Evolutionary conservation across 2,113 vertebrate species (phyloP).

Genomic region (Cyphomyrus discorhynchus): DNA sequence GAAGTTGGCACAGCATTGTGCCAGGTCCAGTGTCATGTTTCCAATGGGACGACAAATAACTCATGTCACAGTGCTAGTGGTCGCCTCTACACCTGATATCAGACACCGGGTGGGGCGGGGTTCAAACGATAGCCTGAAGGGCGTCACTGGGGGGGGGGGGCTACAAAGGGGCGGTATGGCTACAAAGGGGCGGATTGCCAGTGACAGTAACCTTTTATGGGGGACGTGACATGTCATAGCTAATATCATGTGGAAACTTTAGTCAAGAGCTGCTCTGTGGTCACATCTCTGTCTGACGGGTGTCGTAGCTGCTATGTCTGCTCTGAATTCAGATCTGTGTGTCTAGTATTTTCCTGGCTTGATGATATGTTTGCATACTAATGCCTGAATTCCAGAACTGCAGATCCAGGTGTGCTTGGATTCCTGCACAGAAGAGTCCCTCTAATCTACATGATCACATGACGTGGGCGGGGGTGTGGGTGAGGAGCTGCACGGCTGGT

Average conservation of each 20-base stretch:
- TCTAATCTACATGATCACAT: neutral
- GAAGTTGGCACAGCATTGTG: neutral
- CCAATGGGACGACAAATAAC: neutral
- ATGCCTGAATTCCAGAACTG: neutral
- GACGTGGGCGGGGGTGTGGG: neutral
- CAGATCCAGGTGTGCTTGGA: neutral
- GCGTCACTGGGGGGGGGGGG: neutral
- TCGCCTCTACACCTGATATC: neutral
- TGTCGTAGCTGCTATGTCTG: neutral
- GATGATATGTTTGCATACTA: neutral
- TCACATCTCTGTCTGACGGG: neutral
- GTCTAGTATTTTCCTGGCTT: neutral
- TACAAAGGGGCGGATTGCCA: neutral
- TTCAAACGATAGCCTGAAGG: neutral
- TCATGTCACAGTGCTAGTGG: neutral
- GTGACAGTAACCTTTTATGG: neutral
- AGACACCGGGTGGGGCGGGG: neutral
- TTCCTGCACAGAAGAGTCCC: neutral
- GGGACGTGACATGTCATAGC: neutral
- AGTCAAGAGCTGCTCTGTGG: neutral
- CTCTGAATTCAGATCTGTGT: neutral
- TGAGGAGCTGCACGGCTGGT: neutral
- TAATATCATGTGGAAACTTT: neutral
- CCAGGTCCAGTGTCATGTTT: neutral
- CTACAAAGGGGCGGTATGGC: neutral